Percentiles rank a stretch among this genome's conserved stretches.
Evolutionary conservation across 1,140 invertebrate genomes (phyloP).

Genomic region (Caenorhabditis briggsae): DNA sequence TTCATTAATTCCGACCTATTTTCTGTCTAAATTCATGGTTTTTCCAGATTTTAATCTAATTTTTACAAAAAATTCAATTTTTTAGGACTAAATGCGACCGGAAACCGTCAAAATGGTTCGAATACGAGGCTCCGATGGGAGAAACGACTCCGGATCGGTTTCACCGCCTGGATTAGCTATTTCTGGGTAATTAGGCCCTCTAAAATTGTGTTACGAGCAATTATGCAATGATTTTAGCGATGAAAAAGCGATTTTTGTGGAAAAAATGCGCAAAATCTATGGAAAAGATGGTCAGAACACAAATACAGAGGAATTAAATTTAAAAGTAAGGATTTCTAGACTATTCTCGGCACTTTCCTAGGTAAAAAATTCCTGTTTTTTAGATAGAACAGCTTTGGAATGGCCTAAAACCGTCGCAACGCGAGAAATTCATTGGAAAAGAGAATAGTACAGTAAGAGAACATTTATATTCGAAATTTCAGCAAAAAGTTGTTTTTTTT

Average conservation of each 20-base stretch:
- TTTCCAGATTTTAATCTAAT: background rate
- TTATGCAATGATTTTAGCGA: background rate
- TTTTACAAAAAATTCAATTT: background rate
- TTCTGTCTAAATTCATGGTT: background rate
- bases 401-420: background rate
- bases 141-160: conserved; percentile 5
- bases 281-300: background rate
- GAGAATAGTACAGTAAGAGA: background rate
- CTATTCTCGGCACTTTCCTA: too few relatives aligned
- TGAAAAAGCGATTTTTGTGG: background rate
- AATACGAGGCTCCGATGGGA: background rate
- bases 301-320: background rate
- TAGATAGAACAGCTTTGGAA: conserved; percentile 41
- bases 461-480: background rate
- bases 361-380: background rate
- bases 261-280: background rate
- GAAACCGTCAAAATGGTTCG: conserved; percentile 10
- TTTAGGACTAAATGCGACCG: background rate
- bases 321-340: background rate
- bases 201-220: background rate
- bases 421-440: conserved; percentile 23
- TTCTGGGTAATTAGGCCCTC: background rate
- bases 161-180: background rate
- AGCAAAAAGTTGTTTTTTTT: background rate
- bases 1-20: background rate